phyloP scores from a whole-genome alignment of 2,888 invertebrate species.

The Thysanoteuthis rhombus region DNA sequence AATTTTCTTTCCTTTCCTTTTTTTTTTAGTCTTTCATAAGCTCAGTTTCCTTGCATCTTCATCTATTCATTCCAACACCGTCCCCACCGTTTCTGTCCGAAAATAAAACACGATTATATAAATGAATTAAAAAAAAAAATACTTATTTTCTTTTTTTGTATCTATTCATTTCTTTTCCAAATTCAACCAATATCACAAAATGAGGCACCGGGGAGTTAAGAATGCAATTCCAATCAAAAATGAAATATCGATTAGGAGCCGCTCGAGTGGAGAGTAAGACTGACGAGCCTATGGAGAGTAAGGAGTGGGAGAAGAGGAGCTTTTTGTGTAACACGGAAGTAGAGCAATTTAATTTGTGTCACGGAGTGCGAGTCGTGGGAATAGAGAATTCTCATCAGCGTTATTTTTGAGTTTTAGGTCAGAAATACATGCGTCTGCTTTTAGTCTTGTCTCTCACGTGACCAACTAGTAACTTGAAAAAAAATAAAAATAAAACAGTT shows the following conservation, averaged over 20 bases:
- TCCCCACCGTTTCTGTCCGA: not conserved
- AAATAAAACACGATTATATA: not conserved
- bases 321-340: not conserved
- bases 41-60: not conserved
- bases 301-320: not conserved
- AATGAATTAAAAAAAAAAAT: not conserved
- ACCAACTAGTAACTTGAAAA: not conserved
- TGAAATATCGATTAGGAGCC: not conserved
- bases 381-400: not conserved
- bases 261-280: not conserved
- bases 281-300: not conserved
- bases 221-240: not conserved
- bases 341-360: not conserved
- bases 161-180: not conserved
- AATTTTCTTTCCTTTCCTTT: too few species aligned
- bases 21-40: not conserved
- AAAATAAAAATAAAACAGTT: too few species aligned
- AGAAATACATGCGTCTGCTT: not conserved
- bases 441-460: not conserved
- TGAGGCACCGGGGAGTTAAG: not conserved
- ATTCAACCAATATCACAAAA: not conserved
- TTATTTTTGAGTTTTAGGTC: not conserved
- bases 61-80: not conserved
- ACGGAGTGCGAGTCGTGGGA: not conserved
- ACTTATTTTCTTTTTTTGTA: not conserved